Evolutionary conservation across 2,888 invertebrate species (phyloP).

Genomic region (Lithophane ornitopus): DNA sequence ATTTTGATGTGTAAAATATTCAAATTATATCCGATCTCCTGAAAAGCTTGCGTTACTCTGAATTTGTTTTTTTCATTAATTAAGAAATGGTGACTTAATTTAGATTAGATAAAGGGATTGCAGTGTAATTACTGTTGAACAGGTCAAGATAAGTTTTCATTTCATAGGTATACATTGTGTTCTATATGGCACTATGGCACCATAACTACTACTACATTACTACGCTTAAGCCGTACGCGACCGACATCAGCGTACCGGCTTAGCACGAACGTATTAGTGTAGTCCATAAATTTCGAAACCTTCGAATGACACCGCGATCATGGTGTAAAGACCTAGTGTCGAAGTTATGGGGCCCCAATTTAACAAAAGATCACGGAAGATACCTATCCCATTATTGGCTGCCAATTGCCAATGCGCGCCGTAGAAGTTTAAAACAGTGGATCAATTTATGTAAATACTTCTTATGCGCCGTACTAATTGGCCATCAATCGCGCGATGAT

Average conservation of each 20-base stretch:
- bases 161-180: neutral
- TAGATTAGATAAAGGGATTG: conserved; percentile 29
- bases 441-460: neutral
- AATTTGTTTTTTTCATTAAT: neutral
- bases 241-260: too few species aligned
- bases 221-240: too few species aligned
- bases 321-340: neutral
- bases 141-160: conserved; percentile 13
- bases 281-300: neutral
- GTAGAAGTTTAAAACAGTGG: neutral
- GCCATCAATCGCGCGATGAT: neutral
- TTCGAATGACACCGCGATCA: neutral
- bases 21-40: conserved; percentile 5
- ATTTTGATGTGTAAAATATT: neutral
- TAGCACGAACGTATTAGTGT: too few species aligned
- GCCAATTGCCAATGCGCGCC: neutral
- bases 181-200: too few species aligned
- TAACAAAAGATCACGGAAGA: neutral
- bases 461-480: neutral
- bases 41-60: neutral
- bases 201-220: too few species aligned
- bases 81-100: conserved; percentile 21
- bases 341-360: neutral
- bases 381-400: neutral
- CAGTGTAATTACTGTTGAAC: conserved; percentile 21